phyloP scores from a whole-genome alignment of 2,113 vertebrate genomes.

The Accipiter cooperii region DNA sequence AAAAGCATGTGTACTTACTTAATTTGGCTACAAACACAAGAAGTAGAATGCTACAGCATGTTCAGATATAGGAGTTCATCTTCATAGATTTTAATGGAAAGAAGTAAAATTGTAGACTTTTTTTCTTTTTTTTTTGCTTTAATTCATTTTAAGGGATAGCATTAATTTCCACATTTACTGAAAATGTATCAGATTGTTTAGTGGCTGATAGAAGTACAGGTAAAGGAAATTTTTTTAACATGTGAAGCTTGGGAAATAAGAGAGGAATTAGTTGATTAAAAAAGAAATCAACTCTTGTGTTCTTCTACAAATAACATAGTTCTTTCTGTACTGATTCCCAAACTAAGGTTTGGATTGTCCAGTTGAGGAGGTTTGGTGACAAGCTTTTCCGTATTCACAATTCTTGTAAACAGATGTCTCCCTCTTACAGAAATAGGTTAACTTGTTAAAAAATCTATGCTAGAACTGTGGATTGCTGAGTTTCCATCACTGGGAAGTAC shows the following conservation, averaged over 20 bases:
- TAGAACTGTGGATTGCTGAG: slow-evolving; percentile 61
- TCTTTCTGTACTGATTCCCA: not conserved
- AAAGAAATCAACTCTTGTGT: not conserved
- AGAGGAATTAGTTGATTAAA: not conserved
- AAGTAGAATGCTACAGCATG: not conserved
- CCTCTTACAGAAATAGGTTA: not conserved
- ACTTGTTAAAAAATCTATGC: slow-evolving; percentile 33
- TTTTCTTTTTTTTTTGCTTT: not conserved
- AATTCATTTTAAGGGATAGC: not conserved
- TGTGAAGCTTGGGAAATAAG: not conserved
- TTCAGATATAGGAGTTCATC: not conserved
- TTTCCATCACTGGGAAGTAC: slow-evolving; percentile 76
- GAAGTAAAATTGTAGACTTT: not conserved
- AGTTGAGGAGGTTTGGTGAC: not conserved
- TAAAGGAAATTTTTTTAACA: not conserved
- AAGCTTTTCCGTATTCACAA: not conserved
- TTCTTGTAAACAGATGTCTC: slow-evolving; percentile 4
- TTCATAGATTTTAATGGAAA: not conserved
- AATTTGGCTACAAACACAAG: not conserved
- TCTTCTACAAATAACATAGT: not conserved
- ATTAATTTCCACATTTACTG: not conserved
- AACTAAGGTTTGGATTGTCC: not conserved
- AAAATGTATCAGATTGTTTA: not conserved
- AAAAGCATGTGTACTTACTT: not conserved
- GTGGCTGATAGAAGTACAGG: not conserved